Evolutionary conservation across 2,113 vertebrate species (phyloP).

Genomic region (Varanus salvator): DNA sequence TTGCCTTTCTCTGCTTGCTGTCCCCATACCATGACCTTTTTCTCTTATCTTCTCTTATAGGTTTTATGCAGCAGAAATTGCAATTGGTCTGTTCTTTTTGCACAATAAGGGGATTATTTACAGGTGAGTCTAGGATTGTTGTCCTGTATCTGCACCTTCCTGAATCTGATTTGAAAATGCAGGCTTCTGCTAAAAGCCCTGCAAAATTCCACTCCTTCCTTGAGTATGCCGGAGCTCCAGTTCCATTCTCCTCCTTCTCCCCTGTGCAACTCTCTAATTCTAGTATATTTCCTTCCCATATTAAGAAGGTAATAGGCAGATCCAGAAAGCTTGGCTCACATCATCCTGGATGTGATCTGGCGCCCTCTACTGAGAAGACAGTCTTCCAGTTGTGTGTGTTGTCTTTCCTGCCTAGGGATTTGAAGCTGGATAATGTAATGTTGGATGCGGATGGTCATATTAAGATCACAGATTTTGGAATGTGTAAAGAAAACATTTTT

Average conservation of each 20-base stretch:
- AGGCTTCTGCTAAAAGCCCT: not conserved
- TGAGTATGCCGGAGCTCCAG: not conserved
- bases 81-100: conserved; percentile 91
- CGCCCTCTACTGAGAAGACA: not conserved
- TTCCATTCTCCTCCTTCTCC: not conserved
- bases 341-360: not conserved
- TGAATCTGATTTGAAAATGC: not conserved
- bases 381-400: not conserved
- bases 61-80: conserved; percentile 91
- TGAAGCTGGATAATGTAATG: conserved; percentile 93
- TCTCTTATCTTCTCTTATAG: conserved; percentile 58
- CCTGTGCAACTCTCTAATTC: no score
- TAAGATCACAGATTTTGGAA: conserved; percentile 93
- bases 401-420: conserved; percentile 77
- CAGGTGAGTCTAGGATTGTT: conserved; percentile 77
- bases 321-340: not conserved
- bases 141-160: not conserved
- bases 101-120: conserved; percentile 93
- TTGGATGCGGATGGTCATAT: conserved; percentile 90
- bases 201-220: not conserved
- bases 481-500: conserved; percentile 91
- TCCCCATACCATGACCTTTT: accelerated
- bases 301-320: not conserved
- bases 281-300: no score
- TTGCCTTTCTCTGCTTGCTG: not conserved